phyloP scores from a whole-genome alignment of 2,888 invertebrate species.

The Tetranychus piercei region DNA sequence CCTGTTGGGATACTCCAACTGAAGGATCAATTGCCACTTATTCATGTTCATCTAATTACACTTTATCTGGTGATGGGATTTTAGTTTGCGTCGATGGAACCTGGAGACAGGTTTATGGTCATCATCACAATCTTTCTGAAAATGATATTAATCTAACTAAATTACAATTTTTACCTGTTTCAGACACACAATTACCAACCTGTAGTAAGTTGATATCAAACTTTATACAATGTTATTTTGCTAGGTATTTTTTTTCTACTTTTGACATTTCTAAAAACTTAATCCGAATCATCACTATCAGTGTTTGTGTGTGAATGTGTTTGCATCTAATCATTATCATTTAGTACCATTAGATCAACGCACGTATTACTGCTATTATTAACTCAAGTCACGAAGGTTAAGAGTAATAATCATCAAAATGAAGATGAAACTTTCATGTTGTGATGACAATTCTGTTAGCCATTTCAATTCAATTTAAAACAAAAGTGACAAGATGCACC shows the following conservation, averaged over 20 bases:
- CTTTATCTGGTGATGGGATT: constrained; percentile 19
- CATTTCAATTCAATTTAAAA: too few species aligned
- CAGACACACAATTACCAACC: background rate
- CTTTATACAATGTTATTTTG: background rate
- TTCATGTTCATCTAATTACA: constrained; percentile 22
- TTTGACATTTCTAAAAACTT: background rate
- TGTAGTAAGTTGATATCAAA: constrained; percentile 1
- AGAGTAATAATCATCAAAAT: too few species aligned
- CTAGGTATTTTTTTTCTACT: background rate
- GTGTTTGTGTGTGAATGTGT: too few species aligned
- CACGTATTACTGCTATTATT: too few species aligned
- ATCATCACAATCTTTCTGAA: background rate
- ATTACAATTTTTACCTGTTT: background rate
- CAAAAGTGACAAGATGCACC: background rate
- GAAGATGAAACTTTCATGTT: too few species aligned
- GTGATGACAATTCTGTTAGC: too few species aligned
- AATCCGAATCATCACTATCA: background rate
- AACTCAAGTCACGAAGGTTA: too few species aligned
- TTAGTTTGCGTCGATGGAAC: constrained; percentile 24
- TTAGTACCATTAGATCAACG: too few species aligned
- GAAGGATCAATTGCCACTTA: constrained; percentile 24
- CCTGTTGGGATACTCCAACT: constrained; percentile 25
- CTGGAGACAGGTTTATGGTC: constrained; percentile 19
- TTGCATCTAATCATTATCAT: too few species aligned
- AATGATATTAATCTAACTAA: background rate